phyloP scores from a whole-genome alignment of 2,113 vertebrate species.

The Corythaeola cristata region DNA sequence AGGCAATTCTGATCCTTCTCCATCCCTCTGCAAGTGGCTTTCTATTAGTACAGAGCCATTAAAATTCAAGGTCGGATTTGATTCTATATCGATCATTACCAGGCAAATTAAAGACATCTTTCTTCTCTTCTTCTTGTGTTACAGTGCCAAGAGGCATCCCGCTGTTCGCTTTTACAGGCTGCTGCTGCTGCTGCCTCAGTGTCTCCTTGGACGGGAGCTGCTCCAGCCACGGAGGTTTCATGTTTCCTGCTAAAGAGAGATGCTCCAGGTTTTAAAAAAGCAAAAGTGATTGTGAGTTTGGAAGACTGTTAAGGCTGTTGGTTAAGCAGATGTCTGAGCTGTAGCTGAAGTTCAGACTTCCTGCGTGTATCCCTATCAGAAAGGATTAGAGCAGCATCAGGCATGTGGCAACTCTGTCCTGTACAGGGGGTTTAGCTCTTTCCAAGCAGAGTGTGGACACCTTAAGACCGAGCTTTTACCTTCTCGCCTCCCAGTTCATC shows the following conservation, averaged over 20 bases:
- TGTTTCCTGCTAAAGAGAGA: neutral
- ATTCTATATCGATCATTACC: conserved; percentile 56
- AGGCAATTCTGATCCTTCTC: neutral
- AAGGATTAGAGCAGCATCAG: neutral
- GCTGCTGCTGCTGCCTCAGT: conserved; percentile 11
- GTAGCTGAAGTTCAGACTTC: neutral
- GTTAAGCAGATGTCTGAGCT: neutral
- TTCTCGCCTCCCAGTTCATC: neutral
- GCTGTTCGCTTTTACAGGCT: neutral
- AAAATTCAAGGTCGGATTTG: conserved; percentile 56
- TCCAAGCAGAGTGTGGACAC: neutral
- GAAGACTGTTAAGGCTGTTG: neutral
- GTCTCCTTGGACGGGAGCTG: neutral
- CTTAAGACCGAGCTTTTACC: neutral
- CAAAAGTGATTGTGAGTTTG: neutral
- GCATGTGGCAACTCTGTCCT: neutral
- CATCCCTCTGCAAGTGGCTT: neutral
- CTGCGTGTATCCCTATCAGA: neutral
- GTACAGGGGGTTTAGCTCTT: neutral
- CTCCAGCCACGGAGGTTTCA: neutral
- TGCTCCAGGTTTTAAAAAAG: neutral
- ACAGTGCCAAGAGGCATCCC: conserved; percentile 20
- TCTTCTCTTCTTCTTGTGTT: conserved; percentile 34
- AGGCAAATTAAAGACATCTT: conserved; percentile 70
- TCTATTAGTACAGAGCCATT: conserved; percentile 3